Evolutionary conservation across 2,888 invertebrate species (phyloP).

Genomic region (Ennomos quercinarius): DNA sequence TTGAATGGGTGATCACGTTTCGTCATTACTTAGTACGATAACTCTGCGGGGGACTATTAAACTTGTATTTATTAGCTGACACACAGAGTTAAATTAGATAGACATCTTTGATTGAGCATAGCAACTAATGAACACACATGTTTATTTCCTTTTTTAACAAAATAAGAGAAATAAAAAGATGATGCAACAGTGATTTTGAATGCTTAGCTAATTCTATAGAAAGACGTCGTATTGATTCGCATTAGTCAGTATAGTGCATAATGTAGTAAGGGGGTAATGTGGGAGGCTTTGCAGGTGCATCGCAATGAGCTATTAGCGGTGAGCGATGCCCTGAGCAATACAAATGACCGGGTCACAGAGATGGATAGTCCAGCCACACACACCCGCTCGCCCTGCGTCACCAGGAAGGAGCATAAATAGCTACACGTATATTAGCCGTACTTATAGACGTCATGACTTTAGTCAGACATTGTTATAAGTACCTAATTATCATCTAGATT

Average conservation of each 20-base stretch:
- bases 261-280: constrained; percentile 21
- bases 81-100: constrained; percentile 46
- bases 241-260: constrained; percentile 25
- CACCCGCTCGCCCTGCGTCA: constrained; percentile 40
- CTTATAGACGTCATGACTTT: too few relatives aligned
- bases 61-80: constrained; percentile 65
- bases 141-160: too few relatives aligned
- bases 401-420: constrained; percentile 49
- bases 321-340: constrained; percentile 70
- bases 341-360: constrained; percentile 73
- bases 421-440: constrained; percentile 66
- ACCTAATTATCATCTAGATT: too few relatives aligned
- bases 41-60: constrained; percentile 68
- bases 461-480: too few relatives aligned
- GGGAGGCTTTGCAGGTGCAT: constrained; percentile 63
- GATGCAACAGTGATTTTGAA: background rate
- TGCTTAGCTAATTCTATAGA: background rate
- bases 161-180: too few relatives aligned
- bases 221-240: constrained; percentile 3
- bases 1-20: constrained; percentile 81
- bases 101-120: constrained; percentile 9
- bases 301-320: constrained; percentile 69
- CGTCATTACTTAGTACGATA: constrained; percentile 69
- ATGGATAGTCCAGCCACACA: constrained; percentile 62
- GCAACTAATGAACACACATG: constrained; percentile 8